These are phyloP conservation scores for Eilema caniola DNA, from an alignment of 2,888 invertebrate species.

Conservation along the genomic window DNA sequence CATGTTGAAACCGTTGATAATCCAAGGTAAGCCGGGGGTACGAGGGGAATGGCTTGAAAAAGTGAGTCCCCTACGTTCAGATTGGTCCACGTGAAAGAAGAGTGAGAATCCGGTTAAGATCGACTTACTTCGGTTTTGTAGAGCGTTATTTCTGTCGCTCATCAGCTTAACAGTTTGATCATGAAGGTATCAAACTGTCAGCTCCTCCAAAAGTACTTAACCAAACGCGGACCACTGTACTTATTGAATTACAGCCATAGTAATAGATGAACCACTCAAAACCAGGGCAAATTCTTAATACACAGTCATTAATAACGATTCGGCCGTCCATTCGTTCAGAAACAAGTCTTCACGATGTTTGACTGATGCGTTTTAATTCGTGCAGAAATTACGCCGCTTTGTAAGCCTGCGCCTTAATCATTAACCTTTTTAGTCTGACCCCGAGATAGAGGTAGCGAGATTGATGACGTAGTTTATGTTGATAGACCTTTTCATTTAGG, in stretches of 20 bases:
- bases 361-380: conserved; percentile 26
- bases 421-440: conserved; percentile 25
- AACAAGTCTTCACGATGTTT: conserved; percentile 15
- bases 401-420: conserved; percentile 20
- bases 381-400: conserved; percentile 21
- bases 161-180: no score
- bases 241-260: neutral
- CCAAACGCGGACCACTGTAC: no score
- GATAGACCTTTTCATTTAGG: conserved; percentile 29
- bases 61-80: no score
- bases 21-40: no score
- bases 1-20: no score
- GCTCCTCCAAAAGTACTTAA: no score
- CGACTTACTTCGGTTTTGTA: no score
- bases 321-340: neutral
- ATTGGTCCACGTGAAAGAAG: no score
- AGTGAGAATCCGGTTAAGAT: no score
- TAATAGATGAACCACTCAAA: neutral
- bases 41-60: no score
- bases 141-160: no score
- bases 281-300: neutral
- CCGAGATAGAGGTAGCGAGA: conserved; percentile 22
- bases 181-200: no score
- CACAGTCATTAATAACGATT: neutral
- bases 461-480: conserved; percentile 27